Conservation (phyloP, 2,888 invertebrate genomes). For the Eurytoma californica region DNA sequence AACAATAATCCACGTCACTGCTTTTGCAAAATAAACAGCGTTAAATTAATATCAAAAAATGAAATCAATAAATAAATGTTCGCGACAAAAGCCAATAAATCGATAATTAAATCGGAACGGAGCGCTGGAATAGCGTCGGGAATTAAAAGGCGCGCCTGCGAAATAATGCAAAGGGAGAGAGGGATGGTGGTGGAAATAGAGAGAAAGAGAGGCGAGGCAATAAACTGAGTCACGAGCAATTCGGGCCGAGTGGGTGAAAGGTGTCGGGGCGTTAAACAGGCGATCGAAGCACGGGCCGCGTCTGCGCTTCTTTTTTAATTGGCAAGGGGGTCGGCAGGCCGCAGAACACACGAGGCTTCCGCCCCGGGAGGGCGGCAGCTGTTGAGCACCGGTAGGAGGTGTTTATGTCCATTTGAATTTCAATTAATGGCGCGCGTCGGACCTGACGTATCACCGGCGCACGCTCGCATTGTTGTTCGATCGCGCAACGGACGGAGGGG, state of each 20-base stretch:
- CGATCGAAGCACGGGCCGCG: slow-evolving; percentile 7
- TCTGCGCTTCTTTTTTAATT: slow-evolving; percentile 38
- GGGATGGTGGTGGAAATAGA: too few relatives aligned
- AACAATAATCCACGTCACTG: too few relatives aligned
- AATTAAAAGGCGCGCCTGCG: too few relatives aligned
- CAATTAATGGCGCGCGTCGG: slow-evolving; percentile 56
- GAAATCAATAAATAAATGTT: too few relatives aligned
- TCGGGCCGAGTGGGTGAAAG: slow-evolving; percentile 14
- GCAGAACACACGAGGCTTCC: neutral
- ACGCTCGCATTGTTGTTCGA: slow-evolving; percentile 41
- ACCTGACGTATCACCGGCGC: slow-evolving; percentile 39
- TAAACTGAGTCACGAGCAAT: too few relatives aligned
- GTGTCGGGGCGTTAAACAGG: slow-evolving; percentile 39
- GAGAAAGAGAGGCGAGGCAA: too few relatives aligned
- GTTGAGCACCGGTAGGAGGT: slow-evolving; percentile 32
- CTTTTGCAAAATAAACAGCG: too few relatives aligned
- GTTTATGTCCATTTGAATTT: slow-evolving; percentile 56
- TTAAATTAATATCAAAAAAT: too few relatives aligned
- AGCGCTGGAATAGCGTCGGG: too few relatives aligned
- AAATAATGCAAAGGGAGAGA: too few relatives aligned
- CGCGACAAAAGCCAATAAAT: too few relatives aligned
- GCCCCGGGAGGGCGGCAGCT: slow-evolving; percentile 13
- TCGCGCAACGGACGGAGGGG: slow-evolving; percentile 33
- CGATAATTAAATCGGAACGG: too few relatives aligned
- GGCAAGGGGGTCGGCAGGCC: neutral